Conservation (phyloP, 2,797 vertebrate genomes). For the Pipistrellus pipistrellus region DNA sequence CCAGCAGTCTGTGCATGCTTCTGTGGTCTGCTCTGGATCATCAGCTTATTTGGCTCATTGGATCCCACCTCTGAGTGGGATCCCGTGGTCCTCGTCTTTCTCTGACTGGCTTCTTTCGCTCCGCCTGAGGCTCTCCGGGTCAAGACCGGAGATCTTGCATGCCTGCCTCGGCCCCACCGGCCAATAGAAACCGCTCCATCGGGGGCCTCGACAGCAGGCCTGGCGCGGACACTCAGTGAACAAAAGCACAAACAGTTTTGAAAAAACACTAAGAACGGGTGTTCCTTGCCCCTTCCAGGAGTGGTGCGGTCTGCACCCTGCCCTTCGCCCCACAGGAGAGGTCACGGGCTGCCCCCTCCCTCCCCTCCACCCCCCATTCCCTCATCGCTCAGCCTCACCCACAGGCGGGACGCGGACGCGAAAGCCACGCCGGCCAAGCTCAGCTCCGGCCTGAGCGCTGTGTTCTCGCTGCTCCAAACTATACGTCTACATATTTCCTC, state of each 20-base stretch:
- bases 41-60: too few relatives aligned
- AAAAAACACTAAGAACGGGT: not conserved
- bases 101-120: too few relatives aligned
- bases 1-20: too few relatives aligned
- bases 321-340: not conserved
- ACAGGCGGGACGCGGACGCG: accelerated
- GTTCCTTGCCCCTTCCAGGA: not conserved
- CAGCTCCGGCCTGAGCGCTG: not conserved
- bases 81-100: too few relatives aligned
- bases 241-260: not conserved
- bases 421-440: not conserved
- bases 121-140: too few relatives aligned
- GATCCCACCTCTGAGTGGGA: too few relatives aligned
- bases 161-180: not conserved
- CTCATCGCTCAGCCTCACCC: not conserved
- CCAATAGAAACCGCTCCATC: not conserved
- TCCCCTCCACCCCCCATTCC: not conserved
- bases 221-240: not conserved
- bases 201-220: not conserved
- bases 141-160: not conserved
- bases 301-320: not conserved
- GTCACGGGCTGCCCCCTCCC: not conserved
- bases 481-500: not conserved
- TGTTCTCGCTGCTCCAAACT: not conserved
- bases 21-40: too few relatives aligned